These are phyloP conservation scores for Eupsittula cactorum DNA, from an alignment of 2,113 vertebrate genomes.

Conservation along the genomic window DNA sequence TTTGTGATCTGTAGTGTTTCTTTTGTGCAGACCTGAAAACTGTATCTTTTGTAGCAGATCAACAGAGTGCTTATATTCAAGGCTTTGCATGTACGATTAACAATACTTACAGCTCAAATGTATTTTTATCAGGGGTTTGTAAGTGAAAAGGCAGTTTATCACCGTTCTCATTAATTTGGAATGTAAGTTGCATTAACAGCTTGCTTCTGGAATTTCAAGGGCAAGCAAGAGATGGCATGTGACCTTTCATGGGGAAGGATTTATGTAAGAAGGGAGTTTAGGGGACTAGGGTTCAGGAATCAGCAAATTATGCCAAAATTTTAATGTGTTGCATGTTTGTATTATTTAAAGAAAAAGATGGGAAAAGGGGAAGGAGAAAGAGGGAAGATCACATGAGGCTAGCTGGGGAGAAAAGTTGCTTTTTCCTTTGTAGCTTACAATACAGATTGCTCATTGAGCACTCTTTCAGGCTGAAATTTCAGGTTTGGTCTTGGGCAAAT, in stretches of 20 bases:
- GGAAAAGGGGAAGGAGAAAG: background rate
- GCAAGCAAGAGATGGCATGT: conserved; percentile 67
- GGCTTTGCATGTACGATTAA: background rate
- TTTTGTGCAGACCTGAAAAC: background rate
- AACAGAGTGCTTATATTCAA: background rate
- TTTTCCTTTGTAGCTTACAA: background rate
- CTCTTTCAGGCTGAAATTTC: background rate
- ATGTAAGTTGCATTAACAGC: conserved; percentile 67
- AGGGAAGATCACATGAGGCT: background rate
- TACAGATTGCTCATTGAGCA: background rate
- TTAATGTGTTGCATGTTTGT: conserved; percentile 34
- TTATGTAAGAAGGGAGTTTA: conserved; percentile 65
- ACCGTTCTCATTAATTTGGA: conserved; percentile 73
- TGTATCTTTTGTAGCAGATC: background rate
- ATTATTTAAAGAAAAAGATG: conserved; percentile 35
- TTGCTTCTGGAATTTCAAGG: conserved; percentile 72
- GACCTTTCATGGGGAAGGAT: conserved; percentile 68
- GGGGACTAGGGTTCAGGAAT: conserved; percentile 62
- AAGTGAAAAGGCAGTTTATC: conserved; percentile 68
- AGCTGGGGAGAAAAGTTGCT: background rate
- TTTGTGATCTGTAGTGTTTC: background rate
- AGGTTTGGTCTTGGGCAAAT: background rate
- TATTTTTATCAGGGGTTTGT: conserved; percentile 28
- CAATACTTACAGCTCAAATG: background rate
- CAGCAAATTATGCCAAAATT: conserved; percentile 49